These are phyloP conservation scores for Eristalis tenax DNA, from an alignment of 2,888 invertebrate genomes.

Conservation along the genomic window DNA sequence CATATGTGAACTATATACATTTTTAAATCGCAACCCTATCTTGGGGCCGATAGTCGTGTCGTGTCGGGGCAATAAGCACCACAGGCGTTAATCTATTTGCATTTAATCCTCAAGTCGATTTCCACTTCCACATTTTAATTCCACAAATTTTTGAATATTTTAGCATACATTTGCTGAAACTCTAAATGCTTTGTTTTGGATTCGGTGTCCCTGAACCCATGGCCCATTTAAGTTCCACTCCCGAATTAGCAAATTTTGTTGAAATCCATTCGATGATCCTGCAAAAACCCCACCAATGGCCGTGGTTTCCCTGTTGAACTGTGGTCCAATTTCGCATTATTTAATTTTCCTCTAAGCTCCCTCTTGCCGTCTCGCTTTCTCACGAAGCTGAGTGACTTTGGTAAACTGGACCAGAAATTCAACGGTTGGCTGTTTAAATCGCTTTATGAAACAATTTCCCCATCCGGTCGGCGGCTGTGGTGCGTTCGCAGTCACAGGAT, in stretches of 20 bases:
- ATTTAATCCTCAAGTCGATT: neutral
- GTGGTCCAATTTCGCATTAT: conserved; percentile 36
- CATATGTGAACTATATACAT: neutral
- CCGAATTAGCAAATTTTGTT: conserved; percentile 29
- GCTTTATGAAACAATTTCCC: conserved; percentile 56
- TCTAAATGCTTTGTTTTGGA: neutral
- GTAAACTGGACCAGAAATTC: conserved; percentile 53
- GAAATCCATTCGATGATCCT: neutral
- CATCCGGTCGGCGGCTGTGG: conserved; percentile 20
- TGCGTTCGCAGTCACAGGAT: conserved; percentile 30
- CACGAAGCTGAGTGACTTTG: neutral
- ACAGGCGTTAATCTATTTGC: neutral
- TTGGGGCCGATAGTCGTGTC: neutral
- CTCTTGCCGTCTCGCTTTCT: neutral
- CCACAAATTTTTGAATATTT: neutral
- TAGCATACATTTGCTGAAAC: neutral
- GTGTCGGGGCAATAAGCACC: neutral
- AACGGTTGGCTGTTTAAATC: conserved; percentile 57
- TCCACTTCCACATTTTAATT: neutral
- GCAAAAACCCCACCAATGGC: neutral
- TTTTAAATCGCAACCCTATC: neutral
- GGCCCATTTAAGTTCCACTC: conserved; percentile 2
- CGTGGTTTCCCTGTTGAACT: conserved; percentile 6
- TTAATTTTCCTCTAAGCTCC: conserved; percentile 28
- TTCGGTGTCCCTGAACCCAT: neutral